Evolutionary conservation across 30 jellyfish, hydroid and myxozoan species (phyloP), one percentile per base, ranked within the genome.

Genomic region (Turritopsis dohrnii): DNA sequence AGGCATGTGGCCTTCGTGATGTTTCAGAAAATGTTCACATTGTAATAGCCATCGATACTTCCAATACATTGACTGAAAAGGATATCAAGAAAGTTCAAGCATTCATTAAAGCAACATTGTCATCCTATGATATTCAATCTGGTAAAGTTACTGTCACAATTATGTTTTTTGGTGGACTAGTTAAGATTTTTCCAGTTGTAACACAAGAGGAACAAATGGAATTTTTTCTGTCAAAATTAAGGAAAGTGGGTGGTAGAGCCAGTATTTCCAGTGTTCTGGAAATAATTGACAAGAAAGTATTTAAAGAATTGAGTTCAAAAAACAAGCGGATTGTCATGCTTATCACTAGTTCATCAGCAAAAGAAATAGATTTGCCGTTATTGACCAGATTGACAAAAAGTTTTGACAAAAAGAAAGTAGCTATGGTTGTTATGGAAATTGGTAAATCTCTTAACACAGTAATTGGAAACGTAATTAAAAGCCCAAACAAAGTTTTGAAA

Each of bases 1-100:
- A 79, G 17, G 95, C 92, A 0, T 93, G 98, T 74, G 89, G 98
- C 88, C 84, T 83, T 41, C 60, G 13, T 41, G 60, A 41, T 41
- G 60, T 41, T 3, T 41, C 60, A 41, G 60, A 7, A 9, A 27
- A 69, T 69, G 23, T 69, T 52, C 18, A 24, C 13, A 29, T 74
- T 74, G 83, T 74, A 29, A 23, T 74, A 21, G 96, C 95, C 21
- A 65, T 90, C 71, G 97, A 90, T 52, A 71, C 96, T 26, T 90
- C 97, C 66, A 65, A 84, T 19, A 52, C 87, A 54, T 89, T 90
- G 24, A 85, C 84, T 72, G 89, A 29, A 7, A 81, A 16, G 52
- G 84, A 80, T 86, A 24, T 80, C 31, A 26, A 71, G 16, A 76
- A 90, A 71, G 85, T 90, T 87, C 83, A 82, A 41, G 81, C 25